Evolutionary conservation across 2,888 invertebrate genomes (phyloP).

Genomic region (Lasioglossum leucozonium): DNA sequence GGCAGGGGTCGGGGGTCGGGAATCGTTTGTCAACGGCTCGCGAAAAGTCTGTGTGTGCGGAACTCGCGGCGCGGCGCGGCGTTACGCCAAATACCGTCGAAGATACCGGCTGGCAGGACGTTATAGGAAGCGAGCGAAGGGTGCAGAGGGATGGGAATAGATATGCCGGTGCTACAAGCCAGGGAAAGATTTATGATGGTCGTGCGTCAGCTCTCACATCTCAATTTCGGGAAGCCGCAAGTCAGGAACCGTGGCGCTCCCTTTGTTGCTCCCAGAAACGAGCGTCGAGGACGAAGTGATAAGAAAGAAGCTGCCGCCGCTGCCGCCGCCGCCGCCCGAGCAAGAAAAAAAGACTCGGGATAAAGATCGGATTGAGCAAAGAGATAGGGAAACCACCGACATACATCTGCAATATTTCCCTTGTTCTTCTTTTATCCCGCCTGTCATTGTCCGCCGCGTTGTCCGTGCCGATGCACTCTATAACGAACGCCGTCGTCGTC

Average conservation of each 20-base stretch:
- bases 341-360: constrained; percentile 44
- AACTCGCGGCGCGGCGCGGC: constrained; percentile 19
- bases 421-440: constrained; percentile 23
- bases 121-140: constrained; percentile 49
- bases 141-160: constrained; percentile 57
- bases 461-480: not conserved
- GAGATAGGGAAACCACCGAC: constrained; percentile 49
- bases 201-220: constrained; percentile 74
- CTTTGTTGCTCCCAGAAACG: constrained; percentile 63
- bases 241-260: constrained; percentile 60
- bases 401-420: constrained; percentile 37
- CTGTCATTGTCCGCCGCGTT: constrained; percentile 21
- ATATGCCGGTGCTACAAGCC: constrained; percentile 58
- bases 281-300: constrained; percentile 53
- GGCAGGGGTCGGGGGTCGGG: constrained; percentile 8
- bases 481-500: not conserved
- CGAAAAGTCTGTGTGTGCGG: constrained; percentile 26
- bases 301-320: constrained; percentile 44
- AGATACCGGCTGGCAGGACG: constrained; percentile 42
- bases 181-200: constrained; percentile 72
- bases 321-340: constrained; percentile 19
- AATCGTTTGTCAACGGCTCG: constrained; percentile 28
- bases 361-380: constrained; percentile 54
- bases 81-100: constrained; percentile 17
- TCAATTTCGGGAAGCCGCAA: constrained; percentile 74